Base-by-base conservation (phyloP, 2,888 invertebrate genomes). In the Lasioglossum vierecki region DNA sequence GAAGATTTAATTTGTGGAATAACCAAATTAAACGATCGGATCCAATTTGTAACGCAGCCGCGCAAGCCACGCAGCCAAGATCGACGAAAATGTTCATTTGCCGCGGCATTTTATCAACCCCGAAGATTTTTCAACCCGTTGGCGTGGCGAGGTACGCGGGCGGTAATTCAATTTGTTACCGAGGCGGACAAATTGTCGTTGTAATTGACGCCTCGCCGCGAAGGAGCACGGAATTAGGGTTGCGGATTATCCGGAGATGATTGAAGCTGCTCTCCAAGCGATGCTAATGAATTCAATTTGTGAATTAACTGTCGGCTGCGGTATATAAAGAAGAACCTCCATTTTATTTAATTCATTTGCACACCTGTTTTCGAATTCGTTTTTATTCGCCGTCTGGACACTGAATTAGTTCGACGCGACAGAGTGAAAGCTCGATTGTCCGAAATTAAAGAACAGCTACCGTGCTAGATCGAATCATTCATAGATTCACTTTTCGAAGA, bases 151-250 rank as follows among this genome's bases (percentile, higher is more conserved):
- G 46, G 22, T 46, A 13, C 44, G 44, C n/a, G 35, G 35, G 63
- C 18, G 8, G 46, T 30, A 22, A 76, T 66, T 76, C 44, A 66
- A 66, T 66, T 46, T 76, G 66, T 46, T 46, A 76, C 46, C 35
- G 66, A 49, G 66, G n/a, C 46, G 30, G 30, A 73, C 35, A 30
- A 35, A 66, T n/a, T 30, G 66, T 46, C 35, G 35, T 35, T 35
- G 35, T 35, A 66, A 49, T 35, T 66, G 46, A 66, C 46, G 66
- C 35, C 46, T n/a, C 30, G 30, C 2, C 30, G 41, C n/a, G 13
- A 46, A 63, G 22, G 22, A n/a, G 26, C 13, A 13, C 30, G 3
- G 13, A 66, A 76, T 66, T 76, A 76, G 46, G 63, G 22, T 66
- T 30, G 30, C 30, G 66, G 66, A 66, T 66, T 35, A 66, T 18